These are phyloP conservation scores for Tuta absoluta DNA, from an alignment of 2,888 invertebrate species.

Conservation along the genomic window DNA sequence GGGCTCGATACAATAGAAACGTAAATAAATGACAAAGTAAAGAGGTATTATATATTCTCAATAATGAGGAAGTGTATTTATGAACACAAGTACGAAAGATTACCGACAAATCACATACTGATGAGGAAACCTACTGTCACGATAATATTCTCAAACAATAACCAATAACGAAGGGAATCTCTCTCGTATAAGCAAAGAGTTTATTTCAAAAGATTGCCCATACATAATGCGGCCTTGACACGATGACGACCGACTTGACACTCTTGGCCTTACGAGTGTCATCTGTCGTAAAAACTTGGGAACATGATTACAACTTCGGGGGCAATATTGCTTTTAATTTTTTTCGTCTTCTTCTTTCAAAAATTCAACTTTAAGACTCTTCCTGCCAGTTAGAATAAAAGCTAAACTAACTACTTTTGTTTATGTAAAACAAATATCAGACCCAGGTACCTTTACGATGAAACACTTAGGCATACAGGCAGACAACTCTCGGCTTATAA, in stretches of 20 bases:
- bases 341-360: neutral
- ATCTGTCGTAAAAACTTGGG: neutral
- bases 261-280: neutral
- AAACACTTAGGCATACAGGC: too few relatives aligned
- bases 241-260: neutral
- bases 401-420: too few relatives aligned
- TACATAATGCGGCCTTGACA: neutral
- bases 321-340: neutral
- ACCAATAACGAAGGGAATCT: too few relatives aligned
- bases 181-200: neutral
- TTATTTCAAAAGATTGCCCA: neutral
- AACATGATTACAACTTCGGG: neutral
- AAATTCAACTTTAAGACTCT: neutral
- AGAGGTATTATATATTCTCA: too few relatives aligned
- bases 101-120: neutral
- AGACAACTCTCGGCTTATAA: too few relatives aligned
- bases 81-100: too few relatives aligned
- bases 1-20: neutral
- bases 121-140: neutral
- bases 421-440: too few relatives aligned
- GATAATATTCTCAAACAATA: neutral
- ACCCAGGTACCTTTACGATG: too few relatives aligned
- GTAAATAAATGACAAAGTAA: neutral
- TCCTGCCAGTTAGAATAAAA: too few relatives aligned
- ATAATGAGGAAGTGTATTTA: too few relatives aligned